Evolutionary conservation across 2,797 vertebrate genomes (phyloP), one percentile per base, ranked within the genome.

Genomic region (Melopsittacus undulatus): DNA sequence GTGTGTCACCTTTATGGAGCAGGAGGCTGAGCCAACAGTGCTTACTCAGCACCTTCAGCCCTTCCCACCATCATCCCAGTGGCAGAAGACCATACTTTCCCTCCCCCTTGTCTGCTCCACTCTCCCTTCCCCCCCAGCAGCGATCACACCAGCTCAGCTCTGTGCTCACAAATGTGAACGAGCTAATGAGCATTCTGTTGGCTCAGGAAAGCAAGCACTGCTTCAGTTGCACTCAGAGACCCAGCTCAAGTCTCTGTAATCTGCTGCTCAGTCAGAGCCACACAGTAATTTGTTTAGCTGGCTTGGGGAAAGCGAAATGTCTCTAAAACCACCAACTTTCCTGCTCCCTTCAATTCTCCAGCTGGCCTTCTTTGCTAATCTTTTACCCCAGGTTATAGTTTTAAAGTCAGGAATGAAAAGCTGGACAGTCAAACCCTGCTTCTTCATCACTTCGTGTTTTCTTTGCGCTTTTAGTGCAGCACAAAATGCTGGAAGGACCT

Each of bases 361-460:
- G 13, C 26, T 77, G 89, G 86, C 67, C 74, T 86, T 49, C 62
- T 86, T n/a, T 61, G 63, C 74, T 90, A 73, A 79, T 86, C 74
- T 95, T 86, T 92, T 91, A 63, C 89, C 73, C 30, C 43, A 40
- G 61, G 92, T 70, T 84, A 83, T 92, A 92, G 82, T 79, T 96
- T 91, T 83, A 83, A 88, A 92, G 90, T 88, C 91, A 90, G 81
- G 94, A 92, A 97, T 88, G 83, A 94, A 73, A 86, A 94, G 40
- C 38, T 67, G 83, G 69, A 56, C 32, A 18, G 67, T 48, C 63
- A 79, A 51, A 52, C 11, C 18, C 13, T 45, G 21, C 89, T 95
- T 93, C 79, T 93, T 93, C 79, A 67, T 81, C 43, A 12, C 14
- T 84, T 76, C 43, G 27, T 89, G 69, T 89, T 96, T 94, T 90